A percentile compares a stretch with the other conserved stretches of the same genome.
These are phyloP conservation scores for Tethea ocularis DNA, from an alignment of 2,888 invertebrate genomes.

Conservation along the genomic window DNA sequence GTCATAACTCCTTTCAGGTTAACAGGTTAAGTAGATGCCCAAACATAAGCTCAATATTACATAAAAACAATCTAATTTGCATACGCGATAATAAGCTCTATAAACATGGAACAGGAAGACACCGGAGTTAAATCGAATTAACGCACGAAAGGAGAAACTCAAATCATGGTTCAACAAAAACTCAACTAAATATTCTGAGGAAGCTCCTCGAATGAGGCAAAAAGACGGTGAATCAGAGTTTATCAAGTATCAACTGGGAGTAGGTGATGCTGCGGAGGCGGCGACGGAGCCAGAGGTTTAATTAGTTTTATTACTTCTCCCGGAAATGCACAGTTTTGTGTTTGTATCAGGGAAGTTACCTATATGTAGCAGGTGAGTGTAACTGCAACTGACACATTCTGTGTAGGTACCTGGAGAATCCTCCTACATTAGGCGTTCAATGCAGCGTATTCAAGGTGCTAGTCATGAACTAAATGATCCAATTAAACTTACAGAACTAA, in stretches of 20 bases:
- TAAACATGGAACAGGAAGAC: not conserved
- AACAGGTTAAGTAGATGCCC: too few relatives aligned
- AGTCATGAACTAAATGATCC: not conserved
- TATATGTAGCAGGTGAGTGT: not conserved
- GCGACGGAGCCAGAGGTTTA: slow-evolving; percentile 17
- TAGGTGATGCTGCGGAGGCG: not conserved
- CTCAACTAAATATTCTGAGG: slow-evolving; percentile 6
- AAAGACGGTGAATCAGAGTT: slow-evolving; percentile 4
- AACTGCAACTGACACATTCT: not conserved
- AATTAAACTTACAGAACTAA: not conserved
- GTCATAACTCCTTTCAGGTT: too few relatives aligned
- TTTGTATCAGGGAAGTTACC: not conserved
- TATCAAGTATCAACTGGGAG: slow-evolving; percentile 7
- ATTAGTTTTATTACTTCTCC: slow-evolving; percentile 23
- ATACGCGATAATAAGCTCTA: not conserved
- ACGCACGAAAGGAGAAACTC: not conserved
- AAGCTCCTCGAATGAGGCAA: slow-evolving; percentile 2
- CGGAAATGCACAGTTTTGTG: not conserved
- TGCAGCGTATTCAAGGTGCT: too few relatives aligned
- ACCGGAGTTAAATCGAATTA: not conserved
- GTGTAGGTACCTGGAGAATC: not conserved
- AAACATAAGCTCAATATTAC: too few relatives aligned
- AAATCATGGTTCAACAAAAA: not conserved
- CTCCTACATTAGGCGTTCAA: not conserved
- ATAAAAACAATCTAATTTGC: not conserved